Base-by-base conservation (phyloP, 2,888 invertebrate species). In the Teleogryllus oceanicus region DNA sequence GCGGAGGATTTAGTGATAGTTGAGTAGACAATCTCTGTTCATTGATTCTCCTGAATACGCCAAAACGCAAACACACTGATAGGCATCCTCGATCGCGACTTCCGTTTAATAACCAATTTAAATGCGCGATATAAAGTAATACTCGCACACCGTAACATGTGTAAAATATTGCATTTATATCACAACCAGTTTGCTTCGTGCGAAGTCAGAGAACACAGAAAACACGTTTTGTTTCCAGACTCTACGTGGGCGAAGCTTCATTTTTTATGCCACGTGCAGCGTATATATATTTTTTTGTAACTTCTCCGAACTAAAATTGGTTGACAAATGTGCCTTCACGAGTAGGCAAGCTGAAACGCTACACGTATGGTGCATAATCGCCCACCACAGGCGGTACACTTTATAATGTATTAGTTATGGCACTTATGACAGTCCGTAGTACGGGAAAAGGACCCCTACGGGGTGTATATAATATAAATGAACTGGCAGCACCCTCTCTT, bases 311-410 rank as follows among this genome's bases (percentile, higher is more conserved):
- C 62, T 62, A 62, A 62, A 62, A 62, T 62, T 62, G 62, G 62
- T 62, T 62, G 62, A 62, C 62, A 62, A 62, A 62, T 62, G 62
- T 62, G 62, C 62, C 62, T 62, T 62, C 62, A 62, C 62, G 62
- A n/a, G 62, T 62, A 62, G 62, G 62, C 62, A 62, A 62, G 62
- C 62, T 62, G 62, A 62, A 62, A 62, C 62, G 62, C 62, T 62
- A 62, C 62, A 62, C 62, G 62, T 62, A 62, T 62, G 16, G 62
- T 62, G 62, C n/a, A 62, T 62, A 62, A 62, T 62, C 62, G 62
- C n/a, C 62, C 62, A 18, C 62, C 62, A n/a, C 62, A n/a, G 62
- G 62, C 13, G 62, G 62, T n/a, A n/a, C 62, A 62, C 62, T 62
- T 62, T 62, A 62, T 62, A 62, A 62, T n/a, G 62, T 62, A 62